phyloP scores from a whole-genome alignment of 2,888 invertebrate species.

The Clostera curtula region DNA sequence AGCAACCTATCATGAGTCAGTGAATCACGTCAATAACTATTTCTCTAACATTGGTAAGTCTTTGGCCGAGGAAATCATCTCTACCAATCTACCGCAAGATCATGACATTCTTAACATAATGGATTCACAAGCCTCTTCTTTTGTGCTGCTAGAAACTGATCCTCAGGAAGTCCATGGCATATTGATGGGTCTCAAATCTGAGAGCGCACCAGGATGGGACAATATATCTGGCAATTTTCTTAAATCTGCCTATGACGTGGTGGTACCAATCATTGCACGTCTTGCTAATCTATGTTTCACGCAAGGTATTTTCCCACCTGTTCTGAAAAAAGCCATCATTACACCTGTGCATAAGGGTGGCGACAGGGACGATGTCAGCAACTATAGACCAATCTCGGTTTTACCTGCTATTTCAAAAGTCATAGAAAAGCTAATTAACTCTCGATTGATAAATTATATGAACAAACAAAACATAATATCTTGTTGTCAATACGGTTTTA shows the following conservation, averaged over 20 bases:
- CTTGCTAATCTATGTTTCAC: not conserved
- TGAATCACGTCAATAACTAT: not conserved
- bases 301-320: not conserved
- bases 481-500: too few species aligned
- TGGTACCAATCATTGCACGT: not conserved
- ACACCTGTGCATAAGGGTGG: constrained; percentile 1
- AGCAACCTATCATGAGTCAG: not conserved
- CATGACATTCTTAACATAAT: not conserved
- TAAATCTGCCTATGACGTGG: constrained; percentile 1
- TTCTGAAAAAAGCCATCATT: constrained; percentile 1
- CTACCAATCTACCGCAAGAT: not conserved
- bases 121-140: too few species aligned
- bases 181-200: constrained; percentile 1
- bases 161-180: not conserved
- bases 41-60: constrained; percentile 1
- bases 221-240: constrained; percentile 1
- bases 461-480: too few species aligned
- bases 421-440: too few species aligned
- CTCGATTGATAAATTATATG: not conserved
- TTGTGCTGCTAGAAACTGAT: constrained; percentile 1
- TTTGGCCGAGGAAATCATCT: constrained; percentile 1
- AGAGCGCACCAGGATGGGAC: constrained; percentile 2
- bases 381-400: too few species aligned
- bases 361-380: too few species aligned
- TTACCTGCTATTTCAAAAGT: too few species aligned